Conservation (phyloP, 2,888 invertebrate genomes). For the Biston betularia region DNA sequence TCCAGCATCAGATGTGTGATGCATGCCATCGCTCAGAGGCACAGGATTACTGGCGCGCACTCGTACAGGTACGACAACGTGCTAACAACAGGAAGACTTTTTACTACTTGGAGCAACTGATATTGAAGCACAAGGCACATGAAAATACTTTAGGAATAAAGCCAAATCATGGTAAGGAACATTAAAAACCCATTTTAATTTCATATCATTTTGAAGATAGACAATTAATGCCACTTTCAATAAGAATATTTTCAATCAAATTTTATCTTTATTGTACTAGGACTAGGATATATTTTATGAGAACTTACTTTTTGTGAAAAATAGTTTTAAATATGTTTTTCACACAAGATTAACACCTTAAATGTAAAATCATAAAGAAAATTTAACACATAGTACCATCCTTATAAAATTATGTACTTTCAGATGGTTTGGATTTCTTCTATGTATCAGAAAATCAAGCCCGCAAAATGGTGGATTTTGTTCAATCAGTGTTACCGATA, state of each 20-base stretch:
- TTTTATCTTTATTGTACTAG: no score
- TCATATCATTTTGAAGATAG: no score
- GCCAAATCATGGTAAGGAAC: slow-evolving; percentile 89
- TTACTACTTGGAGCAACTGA: slow-evolving; percentile 98
- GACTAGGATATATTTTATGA: no score
- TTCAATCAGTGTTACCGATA: slow-evolving; percentile 94
- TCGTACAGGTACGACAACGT: slow-evolving; percentile 95
- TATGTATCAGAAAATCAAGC: slow-evolving; percentile 96
- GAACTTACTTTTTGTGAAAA: no score
- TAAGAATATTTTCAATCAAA: no score
- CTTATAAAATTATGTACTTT: slow-evolving; percentile 43
- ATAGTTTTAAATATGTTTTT: no score
- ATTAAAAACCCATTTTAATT: background rate
- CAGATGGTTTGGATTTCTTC: slow-evolving; percentile 98
- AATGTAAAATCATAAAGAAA: no score
- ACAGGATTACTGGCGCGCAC: slow-evolving; percentile 98
- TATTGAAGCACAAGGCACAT: slow-evolving; percentile 98
- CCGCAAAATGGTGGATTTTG: slow-evolving; percentile 97
- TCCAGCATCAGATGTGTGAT: slow-evolving; percentile 98
- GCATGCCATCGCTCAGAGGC: slow-evolving; percentile 99
- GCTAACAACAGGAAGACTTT: slow-evolving; percentile 98
- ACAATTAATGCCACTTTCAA: no score
- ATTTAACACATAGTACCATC: no score
- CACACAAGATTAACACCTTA: no score
- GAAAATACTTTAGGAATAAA: slow-evolving; percentile 95